Evolutionary conservation across 2,113 vertebrate species (phyloP), one percentile per base, ranked within the genome.

Genomic region (Sisor rabdophorus): DNA sequence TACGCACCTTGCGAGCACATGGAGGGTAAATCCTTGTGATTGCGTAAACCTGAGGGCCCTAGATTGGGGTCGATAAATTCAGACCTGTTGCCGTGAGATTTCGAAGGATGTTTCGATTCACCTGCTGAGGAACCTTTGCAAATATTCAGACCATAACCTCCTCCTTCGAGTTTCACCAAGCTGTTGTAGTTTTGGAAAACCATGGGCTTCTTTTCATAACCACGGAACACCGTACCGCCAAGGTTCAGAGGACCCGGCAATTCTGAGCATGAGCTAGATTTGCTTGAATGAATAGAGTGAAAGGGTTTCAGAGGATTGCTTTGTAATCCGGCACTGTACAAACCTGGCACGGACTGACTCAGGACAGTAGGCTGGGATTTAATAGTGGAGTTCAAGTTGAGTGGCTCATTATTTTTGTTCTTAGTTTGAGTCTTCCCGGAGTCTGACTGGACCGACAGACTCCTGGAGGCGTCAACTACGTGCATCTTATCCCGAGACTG

Each of bases 141-240:
- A 22, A 89, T 74, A 81, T 87, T 87, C 70, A 87, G 89, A 67
- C 58, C 85, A 24, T 81, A 87, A 68, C 84, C 88, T 0, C 86
- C 88, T 36, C 87, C 88, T 53, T 91, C 90, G 58, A 61, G 84
- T 86, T 91, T 93, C 19, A 54, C 55, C 48, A 76, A 11, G 54
- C 61, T 75, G 20, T 70, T 83, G 17, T 75, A 44, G 56, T 87
- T 89, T 77, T 90, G 89, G 11, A 92, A 91, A 58, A 90, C 86
- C 8, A 82, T 74, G 0, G 87, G 84, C 56, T 86, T 84, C 78
- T 90, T 91, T 59, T 91, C 90, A 0, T 86, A 87, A 26, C 71
- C 84, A 71, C 84, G 90, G 69, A 88, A 87, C 1, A 86, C 77
- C 67, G 84, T 82, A 80, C 89, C 88, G 1, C 85, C 79, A 56